Conservation (phyloP, 2,797 vertebrate genomes). For the Sebastiscus tertius region DNA sequence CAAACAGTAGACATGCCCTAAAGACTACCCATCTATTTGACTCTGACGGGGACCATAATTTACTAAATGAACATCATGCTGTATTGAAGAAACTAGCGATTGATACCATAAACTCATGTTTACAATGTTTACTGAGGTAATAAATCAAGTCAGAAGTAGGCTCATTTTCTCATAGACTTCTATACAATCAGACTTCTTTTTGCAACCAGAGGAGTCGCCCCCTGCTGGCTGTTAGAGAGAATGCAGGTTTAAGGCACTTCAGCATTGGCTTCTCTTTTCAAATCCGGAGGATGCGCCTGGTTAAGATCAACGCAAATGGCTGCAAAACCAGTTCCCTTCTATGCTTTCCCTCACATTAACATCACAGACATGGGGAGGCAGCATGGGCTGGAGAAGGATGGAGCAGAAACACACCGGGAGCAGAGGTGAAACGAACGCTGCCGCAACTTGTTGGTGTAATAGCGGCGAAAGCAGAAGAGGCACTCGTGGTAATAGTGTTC, state of each 20-base stretch:
- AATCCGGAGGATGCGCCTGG: not conserved
- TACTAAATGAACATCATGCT: not conserved
- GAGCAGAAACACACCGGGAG: conserved; percentile 1
- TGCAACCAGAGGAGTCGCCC: not conserved
- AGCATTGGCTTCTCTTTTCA: not conserved
- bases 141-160: not conserved
- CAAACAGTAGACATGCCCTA: not conserved
- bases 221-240: not conserved
- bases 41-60: not conserved
- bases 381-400: not conserved
- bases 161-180: not conserved
- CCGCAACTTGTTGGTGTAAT: conserved; percentile 19
- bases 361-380: not conserved
- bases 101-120: not conserved
- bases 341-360: not conserved
- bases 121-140: not conserved
- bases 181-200: not conserved
- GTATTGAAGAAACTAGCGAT: not conserved
- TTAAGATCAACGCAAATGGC: not conserved
- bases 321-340: not conserved
- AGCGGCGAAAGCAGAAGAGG: not conserved
- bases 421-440: not conserved
- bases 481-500: conserved; percentile 6
- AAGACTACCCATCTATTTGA: not conserved
- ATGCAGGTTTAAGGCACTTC: not conserved